phyloP scores from a whole-genome alignment of 2,113 vertebrate species.

The Diglossa brunneiventris region DNA sequence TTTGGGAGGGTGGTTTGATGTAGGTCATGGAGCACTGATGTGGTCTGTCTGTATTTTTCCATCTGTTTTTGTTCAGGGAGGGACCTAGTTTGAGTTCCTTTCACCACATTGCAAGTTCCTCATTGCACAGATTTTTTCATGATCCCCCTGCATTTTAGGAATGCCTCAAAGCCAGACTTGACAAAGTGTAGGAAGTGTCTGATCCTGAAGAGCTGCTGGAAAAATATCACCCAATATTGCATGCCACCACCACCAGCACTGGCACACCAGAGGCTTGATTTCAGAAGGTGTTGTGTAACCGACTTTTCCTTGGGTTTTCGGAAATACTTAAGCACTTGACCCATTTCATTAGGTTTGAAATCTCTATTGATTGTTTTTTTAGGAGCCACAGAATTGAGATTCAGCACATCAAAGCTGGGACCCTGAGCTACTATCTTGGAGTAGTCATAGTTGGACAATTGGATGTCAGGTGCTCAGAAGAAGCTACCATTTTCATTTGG shows the following conservation, averaged over 20 bases:
- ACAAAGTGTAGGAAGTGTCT: slow-evolving; percentile 40
- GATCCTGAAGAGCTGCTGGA: slow-evolving; percentile 24
- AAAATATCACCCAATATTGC: slow-evolving; percentile 1
- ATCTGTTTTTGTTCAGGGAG: slow-evolving; percentile 71
- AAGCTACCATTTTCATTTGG: not conserved
- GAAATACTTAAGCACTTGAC: not conserved
- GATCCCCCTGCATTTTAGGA: slow-evolving; percentile 36
- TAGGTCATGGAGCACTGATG: slow-evolving; percentile 61
- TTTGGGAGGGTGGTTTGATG: slow-evolving; percentile 60
- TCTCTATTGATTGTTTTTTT: not conserved
- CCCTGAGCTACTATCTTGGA: not conserved
- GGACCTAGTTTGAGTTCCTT: slow-evolving; percentile 52
- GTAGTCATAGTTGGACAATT: not conserved
- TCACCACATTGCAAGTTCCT: slow-evolving; percentile 50
- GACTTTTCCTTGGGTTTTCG: not conserved
- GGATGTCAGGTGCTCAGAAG: accelerated
- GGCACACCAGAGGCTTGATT: not conserved
- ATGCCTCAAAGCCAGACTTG: slow-evolving; percentile 49
- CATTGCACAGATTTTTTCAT: slow-evolving; percentile 53
- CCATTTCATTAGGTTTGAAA: not conserved
- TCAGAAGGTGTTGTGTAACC: not conserved
- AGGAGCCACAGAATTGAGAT: not conserved
- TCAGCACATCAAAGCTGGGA: not conserved
- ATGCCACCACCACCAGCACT: not conserved
- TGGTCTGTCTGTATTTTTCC: slow-evolving; percentile 68